Percentiles rank a stretch among this genome's conserved stretches.
These are phyloP conservation scores for Corydoras sp. DNA, from an alignment of 2,113 vertebrate genomes.

Conservation along the genomic window DNA sequence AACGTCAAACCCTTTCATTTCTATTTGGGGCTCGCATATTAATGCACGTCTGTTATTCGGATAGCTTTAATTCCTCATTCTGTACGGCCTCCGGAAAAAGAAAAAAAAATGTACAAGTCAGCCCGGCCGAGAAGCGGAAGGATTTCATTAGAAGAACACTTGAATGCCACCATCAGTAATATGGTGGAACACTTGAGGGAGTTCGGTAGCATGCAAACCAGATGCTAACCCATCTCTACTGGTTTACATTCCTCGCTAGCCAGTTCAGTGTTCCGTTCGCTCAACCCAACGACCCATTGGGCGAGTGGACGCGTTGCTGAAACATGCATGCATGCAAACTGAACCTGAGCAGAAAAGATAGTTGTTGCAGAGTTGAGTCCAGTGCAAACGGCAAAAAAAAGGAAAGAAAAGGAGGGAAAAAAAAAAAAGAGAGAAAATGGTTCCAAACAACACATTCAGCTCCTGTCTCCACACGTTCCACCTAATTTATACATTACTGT, in stretches of 20 bases:
- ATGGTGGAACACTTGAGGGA: conserved; percentile 12
- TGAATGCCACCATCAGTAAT: conserved; percentile 15
- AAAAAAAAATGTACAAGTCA: too few species aligned
- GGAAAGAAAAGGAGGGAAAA: neutral
- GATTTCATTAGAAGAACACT: conserved; percentile 17
- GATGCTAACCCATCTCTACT: conserved; percentile 11
- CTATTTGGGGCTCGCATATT: conserved; percentile 33
- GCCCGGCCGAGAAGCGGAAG: conserved; percentile 19
- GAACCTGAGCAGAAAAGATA: conserved; percentile 66
- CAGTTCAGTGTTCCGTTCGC: neutral
- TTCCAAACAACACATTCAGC: conserved; percentile 3
- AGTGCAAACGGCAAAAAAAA: conserved; percentile 32
- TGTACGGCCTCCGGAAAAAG: conserved; percentile 19
- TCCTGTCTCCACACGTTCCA: neutral
- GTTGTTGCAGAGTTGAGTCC: conserved; percentile 25
- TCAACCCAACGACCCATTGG: neutral
- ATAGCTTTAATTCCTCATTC: conserved; percentile 34
- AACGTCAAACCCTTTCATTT: conserved; percentile 28
- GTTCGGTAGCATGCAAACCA: conserved; percentile 21
- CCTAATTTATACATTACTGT: conserved; percentile 23
- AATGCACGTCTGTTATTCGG: conserved; percentile 30
- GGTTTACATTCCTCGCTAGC: conserved; percentile 7
- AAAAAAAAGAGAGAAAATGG: conserved; percentile 17
- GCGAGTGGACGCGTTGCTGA: conserved; percentile 48
- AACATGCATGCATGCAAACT: conserved; percentile 77